Conservation (phyloP, 2,888 invertebrate species). For the Leucophenga maculata region DNA sequence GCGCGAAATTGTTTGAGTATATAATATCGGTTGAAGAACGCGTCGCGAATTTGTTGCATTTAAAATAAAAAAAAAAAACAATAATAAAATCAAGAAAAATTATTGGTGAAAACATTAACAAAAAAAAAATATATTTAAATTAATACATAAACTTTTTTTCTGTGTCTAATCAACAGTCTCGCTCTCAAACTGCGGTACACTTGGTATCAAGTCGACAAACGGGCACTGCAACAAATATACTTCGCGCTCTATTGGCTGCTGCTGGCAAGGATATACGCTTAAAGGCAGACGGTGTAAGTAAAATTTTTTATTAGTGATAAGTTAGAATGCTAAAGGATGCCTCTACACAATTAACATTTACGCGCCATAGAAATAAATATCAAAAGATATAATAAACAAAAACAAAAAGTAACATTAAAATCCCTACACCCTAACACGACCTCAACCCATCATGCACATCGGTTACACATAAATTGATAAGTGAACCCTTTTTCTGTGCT, state of each 20-base stretch:
- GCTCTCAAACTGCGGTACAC: conserved; percentile 95
- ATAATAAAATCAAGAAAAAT: too few relatives aligned
- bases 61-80: too few relatives aligned
- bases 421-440: not conserved
- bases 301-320: too few relatives aligned
- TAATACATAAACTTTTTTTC: conserved; percentile 1
- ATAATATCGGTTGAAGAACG: not conserved
- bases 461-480: conserved; percentile 26
- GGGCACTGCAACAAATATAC: conserved; percentile 91
- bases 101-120: not conserved
- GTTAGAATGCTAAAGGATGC: too few relatives aligned
- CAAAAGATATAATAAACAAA: not conserved
- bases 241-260: conserved; percentile 88
- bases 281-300: conserved; percentile 89
- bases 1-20: conserved; percentile 49
- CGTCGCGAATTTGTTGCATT: not conserved
- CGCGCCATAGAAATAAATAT: too few relatives aligned
- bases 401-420: conserved; percentile 23
- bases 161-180: conserved; percentile 77
- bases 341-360: too few relatives aligned
- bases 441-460: too few relatives aligned
- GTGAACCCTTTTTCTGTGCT: conserved; percentile 33
- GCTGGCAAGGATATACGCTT: conserved; percentile 92
- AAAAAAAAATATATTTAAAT: not conserved
- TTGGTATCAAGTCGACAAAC: conserved; percentile 94